Base-by-base conservation (phyloP, 2,888 invertebrate species). In the Archaeoteleia sp. region DNA sequence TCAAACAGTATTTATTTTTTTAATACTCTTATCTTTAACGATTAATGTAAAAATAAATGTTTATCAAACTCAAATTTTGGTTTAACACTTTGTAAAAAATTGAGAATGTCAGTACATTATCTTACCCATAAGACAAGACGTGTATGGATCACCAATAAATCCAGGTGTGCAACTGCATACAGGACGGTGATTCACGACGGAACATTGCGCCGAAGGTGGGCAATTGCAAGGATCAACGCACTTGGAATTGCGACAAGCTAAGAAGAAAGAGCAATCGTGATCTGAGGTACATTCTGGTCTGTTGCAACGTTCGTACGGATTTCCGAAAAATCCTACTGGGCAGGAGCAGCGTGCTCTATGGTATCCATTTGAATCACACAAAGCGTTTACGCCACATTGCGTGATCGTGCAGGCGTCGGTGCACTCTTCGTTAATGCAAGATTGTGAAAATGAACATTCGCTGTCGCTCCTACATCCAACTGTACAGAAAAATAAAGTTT, bases 221-320 rank as follows among this genome's bases (percentile, higher is more conserved):
- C 95, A 96, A 49, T 92, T 89, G 84, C 96, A 96, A 4, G 95
- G 95, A 86, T 93, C 91, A 77, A 90, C 90, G 79, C 96, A 97
- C 60, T 89, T 89, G 77, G 92, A 92, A 73, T 91, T 91, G 67
- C 89, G 88, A 78, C 96, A 96, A 5, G 94, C 92, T 72, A 95
- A 86, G 85, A 92, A 91, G 68, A 90, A 89, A 0, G 94, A 89
- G 77, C 96, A 96, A 72, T 95, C 94, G 2, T 89, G 87, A 78
- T 96, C 92, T 1, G 80, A 83, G 1, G 89, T 88, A 81, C 95
- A 96, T 86, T 95, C 94, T 1, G 92, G 92, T 76, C 92, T 88
- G 48, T 90, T 90, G 81, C 96, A 96, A 42, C 88, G 88, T n/a
- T 90, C 88, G 80, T 92, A 90, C 2, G 96, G 93, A 86, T 96